These are phyloP conservation scores for Octonoba sinensis DNA, from an alignment of 2,888 invertebrate species.

Conservation along the genomic window DNA sequence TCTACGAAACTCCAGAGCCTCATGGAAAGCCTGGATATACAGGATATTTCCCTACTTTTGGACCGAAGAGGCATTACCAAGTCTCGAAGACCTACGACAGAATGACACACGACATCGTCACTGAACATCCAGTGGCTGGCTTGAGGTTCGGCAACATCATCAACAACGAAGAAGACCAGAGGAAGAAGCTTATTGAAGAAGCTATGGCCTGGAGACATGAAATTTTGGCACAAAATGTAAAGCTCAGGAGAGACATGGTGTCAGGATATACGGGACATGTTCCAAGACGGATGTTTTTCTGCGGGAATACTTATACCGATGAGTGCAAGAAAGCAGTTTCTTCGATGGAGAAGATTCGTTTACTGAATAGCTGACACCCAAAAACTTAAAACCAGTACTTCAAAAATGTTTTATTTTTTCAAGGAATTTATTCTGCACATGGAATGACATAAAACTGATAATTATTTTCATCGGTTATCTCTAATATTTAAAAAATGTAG, in stretches of 20 bases:
- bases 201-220: conserved; percentile 17
- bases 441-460: too few relatives aligned
- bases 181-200: neutral
- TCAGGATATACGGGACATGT: conserved; percentile 8
- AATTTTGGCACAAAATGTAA: neutral
- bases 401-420: too few relatives aligned
- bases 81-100: conserved; percentile 2
- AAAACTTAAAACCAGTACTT: too few relatives aligned
- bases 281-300: neutral
- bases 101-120: conserved; percentile 4
- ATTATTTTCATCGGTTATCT: too few relatives aligned
- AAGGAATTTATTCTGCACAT: too few relatives aligned
- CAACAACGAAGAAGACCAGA: neutral
- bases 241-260: conserved; percentile 3
- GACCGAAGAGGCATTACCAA: neutral
- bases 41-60: neutral
- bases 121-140: conserved; percentile 7
- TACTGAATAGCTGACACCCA: too few relatives aligned
- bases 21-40: conserved; percentile 11
- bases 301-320: conserved; percentile 4
- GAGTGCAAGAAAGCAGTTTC: neutral
- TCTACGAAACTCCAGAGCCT: conserved; percentile 1
- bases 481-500: too few relatives aligned
- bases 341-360: neutral
- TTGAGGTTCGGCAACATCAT: neutral